phyloP scores from a whole-genome alignment of 2,888 invertebrate species.

The Brachyptera risi region DNA sequence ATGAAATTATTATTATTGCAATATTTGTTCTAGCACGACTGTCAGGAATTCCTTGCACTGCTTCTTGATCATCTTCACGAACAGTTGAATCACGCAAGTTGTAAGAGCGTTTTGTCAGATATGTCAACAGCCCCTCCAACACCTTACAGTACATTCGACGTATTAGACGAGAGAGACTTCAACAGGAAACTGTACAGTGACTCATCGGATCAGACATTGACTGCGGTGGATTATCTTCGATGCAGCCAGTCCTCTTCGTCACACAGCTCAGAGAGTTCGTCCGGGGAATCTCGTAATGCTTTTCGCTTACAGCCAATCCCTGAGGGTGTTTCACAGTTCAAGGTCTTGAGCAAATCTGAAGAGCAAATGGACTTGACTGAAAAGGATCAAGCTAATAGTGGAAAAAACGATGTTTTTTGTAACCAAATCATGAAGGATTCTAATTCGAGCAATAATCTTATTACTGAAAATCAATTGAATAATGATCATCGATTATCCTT shows the following conservation, averaged over 20 bases:
- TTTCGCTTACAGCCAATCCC: slow-evolving; percentile 38
- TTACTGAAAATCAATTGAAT: slow-evolving; percentile 16
- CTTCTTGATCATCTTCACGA: slow-evolving; percentile 58
- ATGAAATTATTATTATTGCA: not conserved
- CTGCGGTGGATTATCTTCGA: slow-evolving; percentile 19
- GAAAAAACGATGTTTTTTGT: slow-evolving; percentile 33
- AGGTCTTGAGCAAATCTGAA: not conserved
- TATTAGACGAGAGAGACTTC: slow-evolving; percentile 23
- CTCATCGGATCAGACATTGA: slow-evolving; percentile 17
- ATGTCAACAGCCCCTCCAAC: slow-evolving; percentile 28
- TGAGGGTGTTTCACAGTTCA: slow-evolving; percentile 35
- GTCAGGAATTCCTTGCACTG: slow-evolving; percentile 61
- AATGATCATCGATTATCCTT: not conserved
- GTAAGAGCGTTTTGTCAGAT: slow-evolving; percentile 32
- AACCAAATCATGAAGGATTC: slow-evolving; percentile 2
- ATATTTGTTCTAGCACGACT: slow-evolving; percentile 54
- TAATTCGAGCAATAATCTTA: slow-evolving; percentile 21
- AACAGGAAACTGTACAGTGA: slow-evolving; percentile 16
- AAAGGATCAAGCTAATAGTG: slow-evolving; percentile 26
- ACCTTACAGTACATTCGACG: slow-evolving; percentile 30
- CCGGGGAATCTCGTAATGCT: slow-evolving; percentile 29
- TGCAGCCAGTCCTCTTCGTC: slow-evolving; percentile 33
- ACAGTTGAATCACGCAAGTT: slow-evolving; percentile 50
- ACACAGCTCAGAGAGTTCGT: slow-evolving; percentile 35
- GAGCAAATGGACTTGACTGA: slow-evolving; percentile 11